A percentile compares a stretch with the other conserved stretches of the same genome.
phyloP scores from a whole-genome alignment of 2,888 invertebrate species.

The Griposia aprilina region DNA sequence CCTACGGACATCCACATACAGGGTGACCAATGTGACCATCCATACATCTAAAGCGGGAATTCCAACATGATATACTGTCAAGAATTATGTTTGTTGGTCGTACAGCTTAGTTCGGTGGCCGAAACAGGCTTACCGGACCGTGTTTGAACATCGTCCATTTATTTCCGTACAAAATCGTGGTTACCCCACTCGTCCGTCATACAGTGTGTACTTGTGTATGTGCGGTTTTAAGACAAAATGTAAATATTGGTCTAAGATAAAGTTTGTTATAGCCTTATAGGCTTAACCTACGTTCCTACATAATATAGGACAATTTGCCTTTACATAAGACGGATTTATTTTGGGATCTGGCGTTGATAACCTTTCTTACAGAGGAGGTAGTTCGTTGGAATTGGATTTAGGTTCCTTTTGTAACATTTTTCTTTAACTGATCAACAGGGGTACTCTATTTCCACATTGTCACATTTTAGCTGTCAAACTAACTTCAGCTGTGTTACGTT shows the following conservation, averaged over 20 bases:
- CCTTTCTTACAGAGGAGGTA: not conserved
- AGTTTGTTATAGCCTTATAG: conserved; percentile 16
- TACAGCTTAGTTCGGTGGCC: conserved; percentile 45
- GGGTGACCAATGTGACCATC: conserved; percentile 16
- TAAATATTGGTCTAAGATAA: conserved; percentile 45
- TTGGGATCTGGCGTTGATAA: conserved; percentile 18
- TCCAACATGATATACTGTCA: conserved; percentile 44
- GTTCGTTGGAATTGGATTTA: too few relatives aligned
- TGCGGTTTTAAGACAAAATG: conserved; percentile 37
- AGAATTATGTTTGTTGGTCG: conserved; percentile 49
- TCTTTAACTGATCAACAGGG: not conserved
- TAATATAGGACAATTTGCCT: not conserved
- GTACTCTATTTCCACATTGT: not conserved
- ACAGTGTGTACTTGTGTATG: conserved; percentile 18
- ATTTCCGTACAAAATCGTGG: conserved; percentile 54
- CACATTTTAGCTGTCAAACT: not conserved
- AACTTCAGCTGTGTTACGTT: not conserved
- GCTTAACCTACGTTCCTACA: not conserved
- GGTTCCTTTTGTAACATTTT: too few relatives aligned
- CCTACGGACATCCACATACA: conserved; percentile 10
- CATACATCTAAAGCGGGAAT: conserved; percentile 45
- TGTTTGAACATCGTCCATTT: conserved; percentile 44
- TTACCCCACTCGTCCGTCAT: conserved; percentile 49
- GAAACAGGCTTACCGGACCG: conserved; percentile 45
- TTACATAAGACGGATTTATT: conserved; percentile 17